Evolutionary conservation across 2,888 invertebrate species (phyloP), one percentile per base, ranked within the genome.

Genomic region (Tridacna gigas): DNA sequence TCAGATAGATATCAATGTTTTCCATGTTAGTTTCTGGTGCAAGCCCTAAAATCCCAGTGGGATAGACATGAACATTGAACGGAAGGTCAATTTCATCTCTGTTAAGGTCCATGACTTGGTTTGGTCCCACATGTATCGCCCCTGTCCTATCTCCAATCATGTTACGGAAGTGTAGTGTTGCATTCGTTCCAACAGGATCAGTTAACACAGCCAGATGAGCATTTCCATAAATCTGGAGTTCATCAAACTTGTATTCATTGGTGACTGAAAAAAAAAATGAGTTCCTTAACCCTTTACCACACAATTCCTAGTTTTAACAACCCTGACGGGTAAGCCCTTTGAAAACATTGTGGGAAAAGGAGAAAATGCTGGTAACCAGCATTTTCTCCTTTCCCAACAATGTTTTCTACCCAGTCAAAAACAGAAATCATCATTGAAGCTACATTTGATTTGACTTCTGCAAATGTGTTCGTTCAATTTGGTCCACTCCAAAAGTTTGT

Each of bases 141-240:
- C 92, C 92, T 2, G 91, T 89, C 25, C 92, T 80, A 79, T 92
- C 92, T 26, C 92, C 92, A 28, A 92, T 92, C 91, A 92, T 92
- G 86, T 91, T 89, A 45, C 84, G 79, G 63, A 92, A 92, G 80
- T 81, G 82, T 28, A 92, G 73, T 9, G 79, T 86, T 5, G 91
- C 90, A 0, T 48, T 48, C 7, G 69, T 51, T 45, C 86, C 82
- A 9, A 88, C 84, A 7, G 91, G 89, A 18, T 90, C 80, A 5
- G 90, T 91, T 48, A 89, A 82, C 12, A 92, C 86, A 0, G 92
- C 92, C n/a, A 92, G 84, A 47, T 92, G 92, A 0, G 91, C 92
- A 22, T 85, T 86, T 7, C 92, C 92, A 66, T 89, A 92, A n/a
- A 92, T 91, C 83, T 92, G 92, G 13, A 92, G 82, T 83, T 92